A percentile compares a stretch with the other conserved stretches of the same genome.
Evolutionary conservation across 1,140 invertebrate genomes (phyloP).

Genomic region (Yoshiicerus persimilis): DNA sequence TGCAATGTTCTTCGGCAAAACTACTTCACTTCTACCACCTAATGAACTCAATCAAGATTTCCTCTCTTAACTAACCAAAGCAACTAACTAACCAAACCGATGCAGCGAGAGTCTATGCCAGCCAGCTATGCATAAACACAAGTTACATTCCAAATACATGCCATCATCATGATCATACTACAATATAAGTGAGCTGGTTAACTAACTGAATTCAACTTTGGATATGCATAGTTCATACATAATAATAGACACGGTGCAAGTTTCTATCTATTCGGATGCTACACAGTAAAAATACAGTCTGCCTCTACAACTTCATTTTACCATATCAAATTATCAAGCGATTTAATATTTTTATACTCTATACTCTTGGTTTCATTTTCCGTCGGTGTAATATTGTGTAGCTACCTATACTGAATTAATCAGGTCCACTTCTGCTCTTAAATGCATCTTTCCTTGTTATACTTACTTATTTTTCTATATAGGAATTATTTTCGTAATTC

Average conservation of each 20-base stretch:
- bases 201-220: conserved; percentile 13
- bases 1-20: background rate
- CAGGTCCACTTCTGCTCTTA: background rate
- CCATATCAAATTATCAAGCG: background rate
- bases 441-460: background rate
- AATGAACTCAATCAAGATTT: conserved; percentile 42
- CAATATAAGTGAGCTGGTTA: background rate
- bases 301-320: conserved; percentile 16
- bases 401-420: background rate
- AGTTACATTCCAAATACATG: background rate
- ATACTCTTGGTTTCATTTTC: background rate
- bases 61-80: conserved; percentile 27
- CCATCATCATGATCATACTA: background rate
- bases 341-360: background rate
- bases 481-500: background rate
- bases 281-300: background rate
- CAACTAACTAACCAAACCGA: conserved; percentile 22
- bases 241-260: background rate
- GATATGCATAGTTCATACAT: background rate
- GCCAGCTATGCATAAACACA: background rate
- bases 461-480: background rate
- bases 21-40: conserved; percentile 23
- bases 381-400: background rate
- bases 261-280: background rate
- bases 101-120: background rate